Evolutionary conservation across 2,888 invertebrate species (phyloP).

Genomic region (Polyommatus iphigenia): DNA sequence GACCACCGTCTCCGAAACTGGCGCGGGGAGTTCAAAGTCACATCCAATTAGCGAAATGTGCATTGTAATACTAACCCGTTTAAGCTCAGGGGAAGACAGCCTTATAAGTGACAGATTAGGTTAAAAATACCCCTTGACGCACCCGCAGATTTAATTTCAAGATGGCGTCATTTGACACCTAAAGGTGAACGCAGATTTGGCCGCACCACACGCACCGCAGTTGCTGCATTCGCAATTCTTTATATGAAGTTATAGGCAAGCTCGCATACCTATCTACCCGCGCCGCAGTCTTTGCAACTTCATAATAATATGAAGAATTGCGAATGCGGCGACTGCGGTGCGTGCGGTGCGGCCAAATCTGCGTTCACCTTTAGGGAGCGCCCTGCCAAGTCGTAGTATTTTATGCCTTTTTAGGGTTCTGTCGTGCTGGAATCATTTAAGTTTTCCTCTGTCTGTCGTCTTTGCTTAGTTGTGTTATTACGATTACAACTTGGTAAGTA

Average conservation of each 20-base stretch:
- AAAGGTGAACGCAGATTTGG: too few species aligned
- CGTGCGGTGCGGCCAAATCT: too few species aligned
- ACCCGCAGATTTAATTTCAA: conserved; percentile 29
- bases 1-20: too few species aligned
- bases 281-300: too few species aligned
- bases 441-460: background rate
- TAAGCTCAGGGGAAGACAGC: conserved; percentile 17
- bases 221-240: too few species aligned
- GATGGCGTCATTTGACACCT: conserved; percentile 15
- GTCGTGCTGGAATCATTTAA: background rate
- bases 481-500: background rate
- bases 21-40: background rate
- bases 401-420: background rate
- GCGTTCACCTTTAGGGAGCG: conserved; percentile 7
- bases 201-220: too few species aligned
- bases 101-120: conserved; percentile 32
- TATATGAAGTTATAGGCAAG: too few species aligned
- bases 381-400: background rate
- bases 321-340: too few species aligned
- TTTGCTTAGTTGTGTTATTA: background rate
- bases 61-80: background rate
- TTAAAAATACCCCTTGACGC: conserved; percentile 34
- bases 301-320: too few species aligned
- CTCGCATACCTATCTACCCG: too few species aligned
- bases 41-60: background rate